Evolutionary conservation across 2,797 vertebrate species (phyloP), one percentile per base, ranked within the genome.

Genomic region (Avahi laniger): DNA sequence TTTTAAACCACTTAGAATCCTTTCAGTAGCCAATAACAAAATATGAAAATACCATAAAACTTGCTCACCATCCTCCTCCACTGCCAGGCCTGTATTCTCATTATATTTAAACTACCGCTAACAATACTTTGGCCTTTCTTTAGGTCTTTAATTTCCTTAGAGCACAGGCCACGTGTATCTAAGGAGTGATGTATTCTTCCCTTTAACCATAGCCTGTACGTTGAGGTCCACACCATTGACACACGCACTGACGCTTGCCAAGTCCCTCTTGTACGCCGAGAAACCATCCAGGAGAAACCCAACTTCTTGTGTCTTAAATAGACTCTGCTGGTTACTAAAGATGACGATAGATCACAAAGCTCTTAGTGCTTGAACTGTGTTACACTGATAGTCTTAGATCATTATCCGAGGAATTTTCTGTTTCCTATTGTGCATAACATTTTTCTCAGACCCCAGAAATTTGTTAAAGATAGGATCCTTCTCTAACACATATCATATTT

Each of bases 161-260:
- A 43, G 8, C 63, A 30, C 28, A 5, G 46, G 41, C 22, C 30
- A 0, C 18, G 28, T 35, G 9, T n/a, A 11, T 65, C 9, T 41
- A 13, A 33, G 4, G 22, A n/a, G 15, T 11, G 7, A 41, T 0
- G 0, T 5, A 3, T 54, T 17, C 15, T 50, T 59, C 54, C 33
- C 6, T 17, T 78, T 72, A 30, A 2, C 20, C 26, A 8, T 6
- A 18, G 4, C 30, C 38, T 28, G 1, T 2, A 17, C 6, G 0
- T 30, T 20, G 8, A 17, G 9, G 7, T 14, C 20, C 20, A 7
- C 2, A 1, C 15, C 15, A 4, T 0, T 0, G 7, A 65, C 41
- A 72, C n/a, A 63, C 35, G 41, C 2, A 2, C 33, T 1, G 1
- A 61, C 13, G 7, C 38, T 50, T 2, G 0, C 48, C 15, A 3